phyloP scores from a whole-genome alignment of 2,888 invertebrate genomes.

The Standfussiana lucernea region DNA sequence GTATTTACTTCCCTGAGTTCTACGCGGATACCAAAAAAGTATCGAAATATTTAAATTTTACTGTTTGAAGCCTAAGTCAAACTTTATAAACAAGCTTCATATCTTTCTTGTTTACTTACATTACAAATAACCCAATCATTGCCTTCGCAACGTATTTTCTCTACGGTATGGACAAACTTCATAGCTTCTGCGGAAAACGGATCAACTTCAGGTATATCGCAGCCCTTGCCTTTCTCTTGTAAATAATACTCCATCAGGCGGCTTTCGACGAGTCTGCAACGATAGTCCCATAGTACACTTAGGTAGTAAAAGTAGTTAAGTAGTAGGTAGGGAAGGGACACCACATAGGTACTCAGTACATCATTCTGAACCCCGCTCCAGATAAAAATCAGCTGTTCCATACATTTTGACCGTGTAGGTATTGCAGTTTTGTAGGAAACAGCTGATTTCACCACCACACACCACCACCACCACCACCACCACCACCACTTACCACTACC shows the following conservation, averaged over 20 bases:
- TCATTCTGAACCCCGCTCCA: too few relatives aligned
- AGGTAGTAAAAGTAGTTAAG: too few relatives aligned
- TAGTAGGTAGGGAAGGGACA: too few relatives aligned
- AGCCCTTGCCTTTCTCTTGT: constrained; percentile 83
- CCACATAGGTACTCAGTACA: too few relatives aligned
- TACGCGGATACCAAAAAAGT: not conserved
- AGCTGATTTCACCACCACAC: too few relatives aligned
- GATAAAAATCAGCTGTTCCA: too few relatives aligned
- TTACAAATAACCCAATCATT: constrained; percentile 95
- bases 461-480: too few relatives aligned
- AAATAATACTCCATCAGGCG: constrained; percentile 63
- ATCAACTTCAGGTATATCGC: constrained; percentile 85
- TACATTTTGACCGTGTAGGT: too few relatives aligned
- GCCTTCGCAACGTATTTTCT: constrained; percentile 92
- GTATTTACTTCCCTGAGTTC: not conserved
- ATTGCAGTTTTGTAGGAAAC: too few relatives aligned
- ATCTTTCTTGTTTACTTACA: constrained; percentile 84
- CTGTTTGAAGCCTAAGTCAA: not conserved
- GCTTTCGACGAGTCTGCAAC: constrained; percentile 54
- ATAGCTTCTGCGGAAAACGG: constrained; percentile 93
- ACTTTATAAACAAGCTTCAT: not conserved
- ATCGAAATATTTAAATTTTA: not conserved
- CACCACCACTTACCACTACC: too few relatives aligned
- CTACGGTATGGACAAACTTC: constrained; percentile 90
- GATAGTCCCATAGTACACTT: not conserved